Evolutionary conservation across 2,888 invertebrate species (phyloP).

Genomic region (Lasioglossum leucozonium): DNA sequence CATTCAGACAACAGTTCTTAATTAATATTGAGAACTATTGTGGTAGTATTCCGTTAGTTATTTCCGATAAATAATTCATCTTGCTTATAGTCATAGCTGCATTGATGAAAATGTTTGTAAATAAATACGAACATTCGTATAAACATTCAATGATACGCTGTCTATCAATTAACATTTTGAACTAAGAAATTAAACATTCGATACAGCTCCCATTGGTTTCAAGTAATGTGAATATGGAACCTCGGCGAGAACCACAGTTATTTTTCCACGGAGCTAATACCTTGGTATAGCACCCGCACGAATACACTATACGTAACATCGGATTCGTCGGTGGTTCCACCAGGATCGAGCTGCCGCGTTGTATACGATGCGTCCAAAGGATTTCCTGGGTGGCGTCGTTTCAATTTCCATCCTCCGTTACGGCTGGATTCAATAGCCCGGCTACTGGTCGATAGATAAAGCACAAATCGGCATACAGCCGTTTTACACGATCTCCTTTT

Average conservation of each 20-base stretch:
- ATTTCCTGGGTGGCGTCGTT: conserved; percentile 46
- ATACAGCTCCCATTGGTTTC: background rate
- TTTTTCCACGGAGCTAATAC: background rate
- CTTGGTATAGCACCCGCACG: background rate
- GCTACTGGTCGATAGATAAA: conserved; percentile 1
- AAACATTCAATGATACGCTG: background rate
- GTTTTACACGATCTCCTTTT: conserved; percentile 24
- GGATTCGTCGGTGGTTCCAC: conserved; percentile 40
- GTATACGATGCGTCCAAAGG: conserved; percentile 42
- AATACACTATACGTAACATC: background rate
- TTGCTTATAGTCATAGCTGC: background rate
- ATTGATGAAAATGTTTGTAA: too few relatives aligned
- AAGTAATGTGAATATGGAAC: background rate
- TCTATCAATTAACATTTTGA: background rate
- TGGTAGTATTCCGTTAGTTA: background rate
- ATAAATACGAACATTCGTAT: too few relatives aligned
- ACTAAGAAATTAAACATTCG: too few relatives aligned
- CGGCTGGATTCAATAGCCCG: conserved; percentile 23
- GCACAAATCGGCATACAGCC: conserved; percentile 28
- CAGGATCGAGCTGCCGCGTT: conserved; percentile 15
- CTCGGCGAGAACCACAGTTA: background rate
- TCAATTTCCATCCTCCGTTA: conserved; percentile 46
- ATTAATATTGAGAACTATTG: background rate
- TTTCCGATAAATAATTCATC: background rate
- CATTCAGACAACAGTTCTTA: background rate